Evolutionary conservation across 1,140 invertebrate species (phyloP).

Genomic region (Drosophila kohkoa): DNA sequence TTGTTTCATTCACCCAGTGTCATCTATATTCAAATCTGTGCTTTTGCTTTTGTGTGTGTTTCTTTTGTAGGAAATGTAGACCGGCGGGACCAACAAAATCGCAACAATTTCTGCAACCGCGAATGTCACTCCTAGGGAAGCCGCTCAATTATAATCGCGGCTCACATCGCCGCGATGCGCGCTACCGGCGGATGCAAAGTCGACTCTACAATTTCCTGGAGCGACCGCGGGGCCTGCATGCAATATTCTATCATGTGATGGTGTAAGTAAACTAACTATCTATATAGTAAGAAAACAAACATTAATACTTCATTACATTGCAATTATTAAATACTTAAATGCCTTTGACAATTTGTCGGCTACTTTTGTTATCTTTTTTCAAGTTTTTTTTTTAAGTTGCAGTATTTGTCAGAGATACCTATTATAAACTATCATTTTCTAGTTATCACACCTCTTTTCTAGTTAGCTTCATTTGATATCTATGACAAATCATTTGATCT

Average conservation of each 20-base stretch:
- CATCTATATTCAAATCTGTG: neutral
- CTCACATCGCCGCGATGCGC: conserved; percentile 92
- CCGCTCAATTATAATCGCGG: conserved; percentile 93
- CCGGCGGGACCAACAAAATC: conserved; percentile 80
- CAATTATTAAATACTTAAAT: neutral
- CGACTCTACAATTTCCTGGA: conserved; percentile 98
- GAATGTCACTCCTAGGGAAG: conserved; percentile 96
- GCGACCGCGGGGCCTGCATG: conserved; percentile 93
- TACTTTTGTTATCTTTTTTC: neutral
- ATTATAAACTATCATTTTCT: too few relatives aligned
- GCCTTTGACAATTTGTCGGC: too few relatives aligned
- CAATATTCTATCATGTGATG: conserved; percentile 95
- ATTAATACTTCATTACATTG: neutral
- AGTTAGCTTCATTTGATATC: neutral
- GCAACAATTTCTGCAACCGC: conserved; percentile 90
- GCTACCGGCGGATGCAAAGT: conserved; percentile 94
- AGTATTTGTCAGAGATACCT: too few relatives aligned
- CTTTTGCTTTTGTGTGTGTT: neutral
- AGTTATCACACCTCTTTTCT: neutral
- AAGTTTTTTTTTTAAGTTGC: neutral
- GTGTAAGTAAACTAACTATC: conserved; percentile 90
- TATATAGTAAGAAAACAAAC: neutral
- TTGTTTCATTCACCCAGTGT: neutral
- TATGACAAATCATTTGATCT: neutral
- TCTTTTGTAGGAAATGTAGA: conserved; percentile 82